Evolutionary conservation across 2,888 invertebrate species (phyloP), one percentile per base, ranked within the genome.

Genomic region (Drosophila quinaria): DNA sequence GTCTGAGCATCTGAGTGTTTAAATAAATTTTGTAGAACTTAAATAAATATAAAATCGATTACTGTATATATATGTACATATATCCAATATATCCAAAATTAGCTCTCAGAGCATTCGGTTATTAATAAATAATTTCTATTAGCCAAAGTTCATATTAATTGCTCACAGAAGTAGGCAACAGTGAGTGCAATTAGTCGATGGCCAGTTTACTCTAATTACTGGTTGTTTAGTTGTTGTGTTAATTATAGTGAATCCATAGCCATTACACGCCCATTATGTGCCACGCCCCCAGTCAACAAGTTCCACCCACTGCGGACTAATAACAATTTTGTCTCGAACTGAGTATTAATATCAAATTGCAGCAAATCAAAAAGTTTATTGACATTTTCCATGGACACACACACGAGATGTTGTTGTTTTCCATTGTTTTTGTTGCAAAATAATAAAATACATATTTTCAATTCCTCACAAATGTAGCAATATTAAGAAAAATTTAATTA

Each of bases 161-260:
- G 67, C 69, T 67, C 87, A 49, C 67, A 66, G 71, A 83, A 78
- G 82, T 74, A 74, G 86, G 77, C 83, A 58, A 79, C 77, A 64
- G 39, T 51, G 41, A 58, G 56, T 76, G 74, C 73, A 65, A 84
- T 87, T 83, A 73, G 62, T 59, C 63, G 70, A 70, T 75, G 78
- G 73, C 69, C 65, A 78, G 78, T 72, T 87, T 58, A 69, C 42
- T 58, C 66, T 70, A 70, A 77, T 81, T 56, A 61, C 50, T 64
- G 51, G 63, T 64, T 58, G 47, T 60, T 64, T 58, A 47, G 63
- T 61, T 60, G 56, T 60, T 67, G 59, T 46, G 19, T 83, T 82
- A 84, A 84, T 84, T 88, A 78, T 78, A 78, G 67, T 63, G 70
- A 73, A 85, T 75, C 66, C 54, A 71, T 67, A 55, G 60, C 56